Percentiles rank a stretch among this genome's conserved stretches.
phyloP scores from a whole-genome alignment of 2,797 vertebrate genomes.

The Stomatorhinus walkeri region DNA sequence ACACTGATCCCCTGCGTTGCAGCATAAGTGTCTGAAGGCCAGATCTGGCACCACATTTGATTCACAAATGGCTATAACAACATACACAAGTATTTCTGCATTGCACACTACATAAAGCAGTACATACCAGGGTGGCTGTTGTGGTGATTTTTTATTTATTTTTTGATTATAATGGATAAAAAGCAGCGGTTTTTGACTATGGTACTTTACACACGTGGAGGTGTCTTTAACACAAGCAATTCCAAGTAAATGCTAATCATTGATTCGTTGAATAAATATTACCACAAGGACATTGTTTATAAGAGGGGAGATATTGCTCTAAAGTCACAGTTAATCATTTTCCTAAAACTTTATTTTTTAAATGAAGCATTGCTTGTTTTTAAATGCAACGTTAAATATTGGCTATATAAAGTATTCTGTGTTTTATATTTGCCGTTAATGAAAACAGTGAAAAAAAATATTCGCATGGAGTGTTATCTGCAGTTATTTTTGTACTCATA shows the following conservation, averaged over 20 bases:
- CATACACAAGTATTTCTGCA: background rate
- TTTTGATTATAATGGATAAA: background rate
- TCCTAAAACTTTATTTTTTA: background rate
- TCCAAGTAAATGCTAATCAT: constrained; percentile 11
- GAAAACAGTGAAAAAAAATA: background rate
- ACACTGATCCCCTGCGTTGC: background rate
- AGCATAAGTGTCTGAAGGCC: background rate
- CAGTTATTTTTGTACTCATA: background rate
- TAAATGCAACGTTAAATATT: background rate
- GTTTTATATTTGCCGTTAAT: background rate
- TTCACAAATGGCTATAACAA: background rate
- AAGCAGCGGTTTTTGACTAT: background rate
- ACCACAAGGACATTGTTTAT: background rate
- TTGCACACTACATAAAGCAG: background rate
- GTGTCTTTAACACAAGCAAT: constrained; percentile 3
- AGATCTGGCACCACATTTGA: background rate
- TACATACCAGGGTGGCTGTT: background rate
- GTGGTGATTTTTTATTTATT: background rate
- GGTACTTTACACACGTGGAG: background rate
- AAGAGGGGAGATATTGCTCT: background rate
- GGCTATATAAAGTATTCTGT: background rate
- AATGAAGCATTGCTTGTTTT: background rate
- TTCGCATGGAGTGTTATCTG: background rate
- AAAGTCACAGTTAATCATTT: constrained; percentile 7
- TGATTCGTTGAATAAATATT: background rate